These are phyloP conservation scores for Cichlasoma orientale DNA, from an alignment of 2,797 vertebrate species.

Conservation along the genomic window DNA sequence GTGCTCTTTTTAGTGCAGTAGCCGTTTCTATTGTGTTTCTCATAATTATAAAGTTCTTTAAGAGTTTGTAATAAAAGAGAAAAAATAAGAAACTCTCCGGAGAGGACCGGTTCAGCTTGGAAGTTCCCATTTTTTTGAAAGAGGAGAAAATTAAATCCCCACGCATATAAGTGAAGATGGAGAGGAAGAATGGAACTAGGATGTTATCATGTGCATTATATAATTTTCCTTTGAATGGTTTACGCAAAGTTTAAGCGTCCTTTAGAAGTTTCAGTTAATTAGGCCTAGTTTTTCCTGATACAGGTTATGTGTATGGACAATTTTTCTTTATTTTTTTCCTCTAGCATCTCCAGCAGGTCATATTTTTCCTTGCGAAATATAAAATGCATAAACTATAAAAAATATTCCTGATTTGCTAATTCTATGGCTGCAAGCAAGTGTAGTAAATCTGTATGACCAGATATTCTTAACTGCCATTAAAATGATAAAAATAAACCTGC, in stretches of 20 bases:
- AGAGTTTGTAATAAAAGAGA: no score
- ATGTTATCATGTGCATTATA: neutral
- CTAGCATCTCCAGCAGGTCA: neutral
- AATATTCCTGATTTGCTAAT: neutral
- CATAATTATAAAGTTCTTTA: no score
- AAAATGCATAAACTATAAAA: neutral
- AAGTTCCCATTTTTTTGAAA: neutral
- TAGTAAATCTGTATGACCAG: neutral
- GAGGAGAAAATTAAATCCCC: neutral
- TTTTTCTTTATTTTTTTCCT: neutral
- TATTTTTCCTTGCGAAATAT: neutral
- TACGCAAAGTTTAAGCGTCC: neutral
- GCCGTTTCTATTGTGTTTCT: no score
- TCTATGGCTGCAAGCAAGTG: neutral
- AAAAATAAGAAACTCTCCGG: no score
- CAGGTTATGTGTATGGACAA: neutral
- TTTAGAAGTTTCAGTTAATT: neutral
- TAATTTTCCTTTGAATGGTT: neutral
- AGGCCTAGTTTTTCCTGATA: neutral
- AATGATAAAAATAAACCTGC: constrained; percentile 34
- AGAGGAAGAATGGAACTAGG: neutral
- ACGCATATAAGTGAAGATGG: neutral
- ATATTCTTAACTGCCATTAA: neutral
- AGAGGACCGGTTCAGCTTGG: neutral
- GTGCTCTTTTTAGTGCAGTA: no score